These are phyloP conservation scores for Mus minutoides DNA, from an alignment of 2,797 vertebrate species.

Conservation along the genomic window DNA sequence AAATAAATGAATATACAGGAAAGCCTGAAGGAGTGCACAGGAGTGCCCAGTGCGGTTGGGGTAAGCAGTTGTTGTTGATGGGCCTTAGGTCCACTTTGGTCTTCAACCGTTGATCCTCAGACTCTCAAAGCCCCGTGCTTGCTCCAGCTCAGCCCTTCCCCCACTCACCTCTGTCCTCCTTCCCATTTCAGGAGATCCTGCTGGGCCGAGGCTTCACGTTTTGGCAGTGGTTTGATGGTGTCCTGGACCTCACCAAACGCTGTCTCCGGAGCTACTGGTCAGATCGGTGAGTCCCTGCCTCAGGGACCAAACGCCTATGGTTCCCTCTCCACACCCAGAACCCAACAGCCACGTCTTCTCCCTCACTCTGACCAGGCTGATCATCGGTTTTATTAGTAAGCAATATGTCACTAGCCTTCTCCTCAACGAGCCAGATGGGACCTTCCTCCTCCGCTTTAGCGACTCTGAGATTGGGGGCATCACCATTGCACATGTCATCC, in stretches of 20 bases:
- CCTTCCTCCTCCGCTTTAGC: slow-evolving; percentile 98
- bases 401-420: slow-evolving; percentile 95
- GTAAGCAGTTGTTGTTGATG: background rate
- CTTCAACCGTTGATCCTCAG: background rate
- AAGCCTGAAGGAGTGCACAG: background rate
- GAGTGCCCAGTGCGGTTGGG: background rate
- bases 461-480: slow-evolving; percentile 98
- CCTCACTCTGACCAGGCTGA: slow-evolving; percentile 89
- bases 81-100: background rate
- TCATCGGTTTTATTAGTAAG: slow-evolving; percentile 97
- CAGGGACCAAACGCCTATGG: background rate
- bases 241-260: slow-evolving; percentile 97
- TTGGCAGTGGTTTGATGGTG: slow-evolving; percentile 99
- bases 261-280: slow-evolving; percentile 96
- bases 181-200: slow-evolving; percentile 92
- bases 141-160: background rate
- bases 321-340: background rate
- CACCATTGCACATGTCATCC: slow-evolving; percentile 95
- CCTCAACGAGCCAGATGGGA: slow-evolving; percentile 90
- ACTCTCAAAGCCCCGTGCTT: background rate
- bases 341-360: background rate
- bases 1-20: background rate
- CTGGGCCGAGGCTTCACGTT: slow-evolving; percentile 96
- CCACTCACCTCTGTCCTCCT: slow-evolving; percentile 21
- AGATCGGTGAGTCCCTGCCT: slow-evolving; percentile 88